phyloP scores from a whole-genome alignment of 2,797 vertebrate species.

The Falco naumanni region DNA sequence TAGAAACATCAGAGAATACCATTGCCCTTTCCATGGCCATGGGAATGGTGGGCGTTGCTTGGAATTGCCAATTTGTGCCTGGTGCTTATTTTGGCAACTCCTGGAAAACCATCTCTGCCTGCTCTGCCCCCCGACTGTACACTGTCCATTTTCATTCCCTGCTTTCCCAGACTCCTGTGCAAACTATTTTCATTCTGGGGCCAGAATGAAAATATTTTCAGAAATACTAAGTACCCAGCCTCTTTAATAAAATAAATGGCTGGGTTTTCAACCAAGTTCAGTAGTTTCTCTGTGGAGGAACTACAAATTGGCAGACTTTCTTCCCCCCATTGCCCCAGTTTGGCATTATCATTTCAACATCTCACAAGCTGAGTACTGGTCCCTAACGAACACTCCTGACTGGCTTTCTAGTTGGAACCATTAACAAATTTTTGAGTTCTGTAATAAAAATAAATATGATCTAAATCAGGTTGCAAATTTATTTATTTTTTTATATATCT shows the following conservation, averaged over 20 bases:
- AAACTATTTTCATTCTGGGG: background rate
- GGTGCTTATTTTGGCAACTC: background rate
- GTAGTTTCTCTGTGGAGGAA: background rate
- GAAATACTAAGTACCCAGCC: background rate
- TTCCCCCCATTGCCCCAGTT: background rate
- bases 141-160: background rate
- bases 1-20: background rate
- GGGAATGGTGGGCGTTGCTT: background rate
- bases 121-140: background rate
- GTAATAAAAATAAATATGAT: background rate
- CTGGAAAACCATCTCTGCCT: background rate
- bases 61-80: accelerated
- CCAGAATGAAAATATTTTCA: background rate
- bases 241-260: background rate
- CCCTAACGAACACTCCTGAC: background rate
- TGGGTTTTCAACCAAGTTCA: background rate
- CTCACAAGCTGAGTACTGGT: background rate
- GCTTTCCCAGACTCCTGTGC: background rate
- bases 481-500: background rate
- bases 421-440: background rate
- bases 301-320: background rate
- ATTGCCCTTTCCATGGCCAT: background rate
- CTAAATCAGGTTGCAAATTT: background rate
- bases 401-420: background rate
- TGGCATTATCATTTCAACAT: background rate